These are phyloP conservation scores for Brachionus koreanus DNA, from an alignment of 1,140 invertebrate species.

Conservation along the genomic window DNA sequence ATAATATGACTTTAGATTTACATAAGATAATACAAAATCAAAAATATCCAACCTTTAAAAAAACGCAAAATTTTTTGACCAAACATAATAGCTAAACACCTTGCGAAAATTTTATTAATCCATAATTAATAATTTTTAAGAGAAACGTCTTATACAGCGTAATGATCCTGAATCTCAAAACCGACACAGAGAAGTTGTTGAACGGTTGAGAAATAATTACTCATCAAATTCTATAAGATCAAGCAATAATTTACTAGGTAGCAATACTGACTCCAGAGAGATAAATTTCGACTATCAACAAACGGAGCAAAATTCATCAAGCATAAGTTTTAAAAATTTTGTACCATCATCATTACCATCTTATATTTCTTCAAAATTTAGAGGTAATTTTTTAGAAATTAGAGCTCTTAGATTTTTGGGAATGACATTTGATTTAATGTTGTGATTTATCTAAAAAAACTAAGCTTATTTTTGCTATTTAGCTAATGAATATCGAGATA, in stretches of 20 bases:
- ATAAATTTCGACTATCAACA: background rate
- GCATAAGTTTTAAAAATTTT: background rate
- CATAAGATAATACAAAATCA: no score
- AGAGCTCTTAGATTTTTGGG: background rate
- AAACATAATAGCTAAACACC: no score
- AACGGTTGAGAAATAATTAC: slow-evolving; percentile 17
- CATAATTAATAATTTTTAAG: background rate
- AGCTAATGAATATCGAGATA: slow-evolving; percentile 39
- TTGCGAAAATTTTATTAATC: background rate
- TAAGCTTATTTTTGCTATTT: slow-evolving; percentile 15
- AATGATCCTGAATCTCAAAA: slow-evolving; percentile 21
- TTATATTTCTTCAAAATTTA: background rate
- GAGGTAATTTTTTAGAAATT: background rate
- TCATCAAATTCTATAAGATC: background rate
- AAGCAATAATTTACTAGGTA: background rate
- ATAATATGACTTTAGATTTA: no score
- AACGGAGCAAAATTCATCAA: background rate
- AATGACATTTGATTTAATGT: background rate
- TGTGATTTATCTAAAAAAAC: background rate
- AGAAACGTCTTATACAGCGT: slow-evolving; percentile 17
- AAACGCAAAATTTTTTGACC: no score
- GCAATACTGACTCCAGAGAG: background rate
- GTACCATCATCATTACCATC: background rate
- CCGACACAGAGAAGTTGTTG: background rate
- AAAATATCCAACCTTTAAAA: no score